phyloP scores from a whole-genome alignment of 1,140 invertebrate genomes.

The Drosophila rufa region DNA sequence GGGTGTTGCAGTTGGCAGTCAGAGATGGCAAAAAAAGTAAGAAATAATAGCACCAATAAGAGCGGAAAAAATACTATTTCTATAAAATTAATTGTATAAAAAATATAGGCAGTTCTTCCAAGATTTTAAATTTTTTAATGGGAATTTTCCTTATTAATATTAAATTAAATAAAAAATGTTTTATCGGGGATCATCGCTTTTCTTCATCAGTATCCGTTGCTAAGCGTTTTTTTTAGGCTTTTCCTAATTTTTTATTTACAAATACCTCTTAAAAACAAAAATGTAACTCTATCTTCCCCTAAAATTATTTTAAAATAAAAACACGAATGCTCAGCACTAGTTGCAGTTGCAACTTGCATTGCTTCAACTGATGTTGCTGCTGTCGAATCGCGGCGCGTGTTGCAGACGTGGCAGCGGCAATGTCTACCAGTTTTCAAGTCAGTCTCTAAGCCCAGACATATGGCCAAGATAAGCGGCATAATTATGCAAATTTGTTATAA shows the following conservation, averaged over 20 bases:
- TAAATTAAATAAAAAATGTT: too few species aligned
- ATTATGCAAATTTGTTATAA: slow-evolving; percentile 83
- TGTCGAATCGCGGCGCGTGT: slow-evolving; percentile 48
- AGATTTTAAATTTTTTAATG: too few species aligned
- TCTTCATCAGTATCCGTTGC: too few species aligned
- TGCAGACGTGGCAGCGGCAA: slow-evolving; percentile 30
- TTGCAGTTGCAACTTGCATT: slow-evolving; percentile 8
- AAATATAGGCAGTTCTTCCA: too few species aligned
- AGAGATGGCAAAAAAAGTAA: not conserved
- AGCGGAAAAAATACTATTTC: too few species aligned
- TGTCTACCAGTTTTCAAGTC: slow-evolving; percentile 40
- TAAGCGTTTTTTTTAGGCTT: fast-evolving
- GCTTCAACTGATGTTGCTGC: slow-evolving; percentile 8
- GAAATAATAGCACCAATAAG: too few species aligned
- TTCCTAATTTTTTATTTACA: not conserved
- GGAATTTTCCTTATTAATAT: too few species aligned
- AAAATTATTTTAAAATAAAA: not conserved
- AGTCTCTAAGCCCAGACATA: slow-evolving; percentile 57
- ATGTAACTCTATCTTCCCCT: too few species aligned
- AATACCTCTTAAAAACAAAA: not conserved
- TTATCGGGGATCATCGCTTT: too few species aligned
- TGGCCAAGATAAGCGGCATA: slow-evolving; percentile 82
- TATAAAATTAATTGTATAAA: too few species aligned
- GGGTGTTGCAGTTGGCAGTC: slow-evolving; percentile 42
- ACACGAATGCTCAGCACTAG: not conserved